A percentile compares a stretch with the other conserved stretches of the same genome.
Evolutionary conservation across 2,888 invertebrate species (phyloP).

Genomic region (Apotomis turbidana): DNA sequence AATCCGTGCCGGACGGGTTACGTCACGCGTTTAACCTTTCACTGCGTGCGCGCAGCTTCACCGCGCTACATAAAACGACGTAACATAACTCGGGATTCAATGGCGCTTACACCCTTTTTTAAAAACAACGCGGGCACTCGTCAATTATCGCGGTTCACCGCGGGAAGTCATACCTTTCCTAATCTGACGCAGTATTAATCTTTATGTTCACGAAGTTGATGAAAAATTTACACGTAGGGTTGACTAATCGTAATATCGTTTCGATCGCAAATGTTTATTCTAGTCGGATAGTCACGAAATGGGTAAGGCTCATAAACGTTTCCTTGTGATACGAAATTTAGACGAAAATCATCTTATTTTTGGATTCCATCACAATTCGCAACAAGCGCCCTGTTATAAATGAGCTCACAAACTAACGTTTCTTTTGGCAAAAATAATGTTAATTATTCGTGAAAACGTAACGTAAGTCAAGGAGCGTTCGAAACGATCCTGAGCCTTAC

Average conservation of each 20-base stretch:
- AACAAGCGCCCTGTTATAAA: no score
- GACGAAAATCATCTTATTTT: no score
- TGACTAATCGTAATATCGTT: neutral
- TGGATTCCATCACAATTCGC: no score
- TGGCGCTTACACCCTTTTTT: neutral
- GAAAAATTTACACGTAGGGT: neutral
- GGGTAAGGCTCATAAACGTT: no score
- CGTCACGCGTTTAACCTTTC: slow-evolving; percentile 46
- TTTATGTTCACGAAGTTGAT: neutral
- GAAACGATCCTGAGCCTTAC: no score
- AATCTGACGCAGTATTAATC: neutral
- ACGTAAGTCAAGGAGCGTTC: no score
- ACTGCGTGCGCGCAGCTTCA: slow-evolving; percentile 36
- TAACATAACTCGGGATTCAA: neutral
- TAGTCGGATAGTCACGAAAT: no score
- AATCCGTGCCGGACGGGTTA: slow-evolving; percentile 30
- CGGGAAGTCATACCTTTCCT: slow-evolving; percentile 9
- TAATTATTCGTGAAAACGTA: no score
- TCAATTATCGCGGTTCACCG: slow-evolving; percentile 16
- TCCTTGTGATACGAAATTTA: no score
- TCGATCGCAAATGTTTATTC: no score
- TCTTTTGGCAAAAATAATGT: no score
- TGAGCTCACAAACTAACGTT: no score
- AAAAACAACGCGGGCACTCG: neutral
- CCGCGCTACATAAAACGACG: neutral